Conservation (phyloP, 2,797 vertebrate genomes). For the Neomorphus geoffroyi region DNA sequence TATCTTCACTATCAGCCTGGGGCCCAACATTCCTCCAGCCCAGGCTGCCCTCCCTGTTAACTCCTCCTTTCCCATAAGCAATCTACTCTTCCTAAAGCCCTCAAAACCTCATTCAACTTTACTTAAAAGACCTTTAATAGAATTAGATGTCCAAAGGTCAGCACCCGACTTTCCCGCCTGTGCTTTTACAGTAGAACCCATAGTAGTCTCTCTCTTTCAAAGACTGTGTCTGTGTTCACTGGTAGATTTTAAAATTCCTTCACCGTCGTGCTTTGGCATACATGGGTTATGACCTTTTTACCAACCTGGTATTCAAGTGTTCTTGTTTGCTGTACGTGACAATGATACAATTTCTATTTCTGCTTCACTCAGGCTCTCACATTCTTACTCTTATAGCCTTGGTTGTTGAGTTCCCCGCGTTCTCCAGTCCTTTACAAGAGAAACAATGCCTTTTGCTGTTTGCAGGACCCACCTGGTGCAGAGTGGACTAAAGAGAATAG, state of each 20-base stretch:
- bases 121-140: background rate
- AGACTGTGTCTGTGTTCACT: background rate
- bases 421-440: background rate
- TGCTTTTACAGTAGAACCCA: background rate
- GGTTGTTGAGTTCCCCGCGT: background rate
- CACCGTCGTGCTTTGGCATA: background rate
- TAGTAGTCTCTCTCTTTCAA: background rate
- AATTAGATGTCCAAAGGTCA: background rate
- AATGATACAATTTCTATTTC: constrained; percentile 66
- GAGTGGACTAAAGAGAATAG: background rate
- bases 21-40: constrained; percentile 32
- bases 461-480: background rate
- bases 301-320: constrained; percentile 17
- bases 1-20: constrained; percentile 27
- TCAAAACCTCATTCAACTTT: background rate
- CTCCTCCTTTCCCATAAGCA: constrained; percentile 14
- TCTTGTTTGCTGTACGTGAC: background rate
- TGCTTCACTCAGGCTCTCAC: constrained; percentile 1
- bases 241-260: background rate
- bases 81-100: background rate
- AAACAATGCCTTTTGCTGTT: background rate
- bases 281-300: constrained; percentile 40
- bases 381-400: constrained; percentile 13
- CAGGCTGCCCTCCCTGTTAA: constrained; percentile 3
- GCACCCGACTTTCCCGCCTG: accelerated